A percentile compares a stretch with the other conserved stretches of the same genome.
phyloP scores from a whole-genome alignment of 2,797 vertebrate species.

The Sebastes melanostomus region DNA sequence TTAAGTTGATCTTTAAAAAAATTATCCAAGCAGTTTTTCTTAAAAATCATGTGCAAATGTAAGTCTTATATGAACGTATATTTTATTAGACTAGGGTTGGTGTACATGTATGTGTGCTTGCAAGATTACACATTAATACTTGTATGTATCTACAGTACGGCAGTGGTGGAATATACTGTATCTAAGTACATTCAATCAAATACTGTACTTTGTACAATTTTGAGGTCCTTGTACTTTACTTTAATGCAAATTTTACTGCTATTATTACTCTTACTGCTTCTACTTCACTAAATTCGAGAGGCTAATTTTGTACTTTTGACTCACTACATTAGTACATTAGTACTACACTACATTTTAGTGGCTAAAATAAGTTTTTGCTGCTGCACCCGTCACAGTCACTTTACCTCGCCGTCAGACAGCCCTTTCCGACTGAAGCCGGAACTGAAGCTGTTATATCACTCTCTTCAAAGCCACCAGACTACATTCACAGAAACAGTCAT shows the following conservation, averaged over 20 bases:
- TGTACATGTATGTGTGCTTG: neutral
- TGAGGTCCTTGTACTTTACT: neutral
- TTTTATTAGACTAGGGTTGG: neutral
- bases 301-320: neutral
- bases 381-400: too few relatives aligned
- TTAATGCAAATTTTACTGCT: neutral
- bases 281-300: neutral
- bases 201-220: neutral
- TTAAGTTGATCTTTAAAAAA: neutral
- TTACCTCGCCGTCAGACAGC: too few relatives aligned
- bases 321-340: neutral
- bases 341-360: too few relatives aligned
- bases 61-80: neutral
- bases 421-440: too few relatives aligned
- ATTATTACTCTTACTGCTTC: neutral
- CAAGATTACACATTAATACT: neutral
- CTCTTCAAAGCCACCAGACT: too few relatives aligned
- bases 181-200: neutral
- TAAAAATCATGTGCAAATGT: neutral
- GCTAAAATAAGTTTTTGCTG: too few relatives aligned
- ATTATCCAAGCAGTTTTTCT: neutral
- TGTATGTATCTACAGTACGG: neutral
- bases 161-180: neutral
- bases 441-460: too few relatives aligned
- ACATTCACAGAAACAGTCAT: too few relatives aligned